Conservation (phyloP, 2,113 vertebrate species). For the Gallinago paraguaiae region DNA sequence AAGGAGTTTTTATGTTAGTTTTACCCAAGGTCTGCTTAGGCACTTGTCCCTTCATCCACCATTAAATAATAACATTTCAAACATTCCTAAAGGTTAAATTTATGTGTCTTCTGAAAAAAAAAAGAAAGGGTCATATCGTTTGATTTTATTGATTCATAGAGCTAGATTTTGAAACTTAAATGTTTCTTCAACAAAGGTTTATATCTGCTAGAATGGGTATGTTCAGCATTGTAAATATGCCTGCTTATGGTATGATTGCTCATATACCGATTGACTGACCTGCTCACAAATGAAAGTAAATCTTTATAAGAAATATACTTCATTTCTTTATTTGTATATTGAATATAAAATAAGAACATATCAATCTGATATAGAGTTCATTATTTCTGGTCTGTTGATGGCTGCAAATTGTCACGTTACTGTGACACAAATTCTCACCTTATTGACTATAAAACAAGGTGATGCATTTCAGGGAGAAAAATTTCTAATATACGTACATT, state of each 20-base stretch:
- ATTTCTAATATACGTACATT: rapidly evolving
- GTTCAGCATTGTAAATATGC: neutral
- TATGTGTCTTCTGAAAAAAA: neutral
- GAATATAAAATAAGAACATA: neutral
- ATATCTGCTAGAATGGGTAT: neutral
- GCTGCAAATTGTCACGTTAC: neutral
- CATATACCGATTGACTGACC: neutral
- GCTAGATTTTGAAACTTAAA: neutral
- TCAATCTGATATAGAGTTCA: neutral
- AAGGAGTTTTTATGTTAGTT: neutral
- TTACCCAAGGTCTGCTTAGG: neutral
- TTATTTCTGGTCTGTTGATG: neutral
- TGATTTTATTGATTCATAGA: neutral
- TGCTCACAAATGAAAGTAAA: neutral
- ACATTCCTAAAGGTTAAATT: neutral
- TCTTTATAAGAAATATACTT: neutral
- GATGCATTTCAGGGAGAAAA: neutral
- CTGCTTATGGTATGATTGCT: neutral
- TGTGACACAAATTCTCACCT: neutral
- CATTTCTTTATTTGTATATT: neutral
- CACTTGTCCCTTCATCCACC: neutral
- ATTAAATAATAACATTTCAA: neutral
- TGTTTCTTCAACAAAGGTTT: neutral
- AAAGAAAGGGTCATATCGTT: neutral
- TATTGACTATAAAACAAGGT: neutral